Conservation (phyloP, 2,113 vertebrate genomes). For the Chlorodrepanis virens region DNA sequence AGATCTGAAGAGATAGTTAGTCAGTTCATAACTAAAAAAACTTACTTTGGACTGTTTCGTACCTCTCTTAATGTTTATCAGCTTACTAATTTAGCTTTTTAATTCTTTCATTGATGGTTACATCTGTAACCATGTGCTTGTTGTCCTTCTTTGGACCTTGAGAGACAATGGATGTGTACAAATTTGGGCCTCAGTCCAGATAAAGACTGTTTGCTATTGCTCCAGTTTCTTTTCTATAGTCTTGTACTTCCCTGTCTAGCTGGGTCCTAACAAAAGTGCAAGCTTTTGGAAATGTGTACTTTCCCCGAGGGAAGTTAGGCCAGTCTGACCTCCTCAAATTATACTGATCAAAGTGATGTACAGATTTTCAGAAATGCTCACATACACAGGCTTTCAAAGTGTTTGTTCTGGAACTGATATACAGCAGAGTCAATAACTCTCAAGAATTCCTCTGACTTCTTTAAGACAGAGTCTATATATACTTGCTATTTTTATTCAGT, state of each 20-base stretch:
- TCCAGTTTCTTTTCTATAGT: background rate
- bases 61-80: background rate
- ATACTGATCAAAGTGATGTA: constrained; percentile 11
- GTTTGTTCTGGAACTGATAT: constrained; percentile 50
- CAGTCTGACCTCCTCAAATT: constrained; percentile 19
- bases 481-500: constrained; percentile 60
- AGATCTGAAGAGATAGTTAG: background rate
- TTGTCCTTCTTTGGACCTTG: background rate
- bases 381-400: background rate
- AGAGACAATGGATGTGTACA: background rate
- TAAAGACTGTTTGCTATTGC: background rate
- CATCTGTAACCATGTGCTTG: background rate
- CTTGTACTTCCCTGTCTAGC: background rate
- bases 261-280: background rate
- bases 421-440: constrained; percentile 34
- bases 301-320: background rate
- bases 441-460: constrained; percentile 45
- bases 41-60: background rate
- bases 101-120: background rate
- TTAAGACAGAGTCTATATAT: constrained; percentile 3
- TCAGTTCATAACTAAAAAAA: background rate
- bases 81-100: background rate
- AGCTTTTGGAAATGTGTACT: background rate
- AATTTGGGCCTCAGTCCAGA: background rate
- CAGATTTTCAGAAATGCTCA: constrained; percentile 5